Percentiles rank a stretch among this genome's conserved stretches.
Conservation (phyloP, 2,113 vertebrate species). For the Notothenia rossii region DNA sequence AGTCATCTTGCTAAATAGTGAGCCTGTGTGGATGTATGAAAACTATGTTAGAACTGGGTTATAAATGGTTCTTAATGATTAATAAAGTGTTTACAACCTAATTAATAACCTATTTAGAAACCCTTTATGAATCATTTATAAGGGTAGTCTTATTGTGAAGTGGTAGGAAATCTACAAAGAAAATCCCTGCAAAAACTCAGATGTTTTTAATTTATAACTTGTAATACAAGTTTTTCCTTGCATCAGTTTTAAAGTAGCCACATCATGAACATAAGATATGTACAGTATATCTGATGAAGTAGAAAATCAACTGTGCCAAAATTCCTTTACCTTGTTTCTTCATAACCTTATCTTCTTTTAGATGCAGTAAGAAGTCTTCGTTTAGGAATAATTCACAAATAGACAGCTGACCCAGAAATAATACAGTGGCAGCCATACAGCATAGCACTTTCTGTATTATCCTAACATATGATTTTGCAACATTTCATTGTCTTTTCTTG, state of each 20-base stretch:
- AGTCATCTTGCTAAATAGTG: too few relatives aligned
- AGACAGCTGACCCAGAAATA: not conserved
- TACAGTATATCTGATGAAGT: not conserved
- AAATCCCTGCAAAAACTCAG: not conserved
- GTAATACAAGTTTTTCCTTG: not conserved
- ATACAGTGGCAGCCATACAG: constrained; percentile 5
- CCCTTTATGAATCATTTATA: too few relatives aligned
- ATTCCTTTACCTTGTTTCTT: constrained; percentile 3
- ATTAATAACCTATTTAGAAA: too few relatives aligned
- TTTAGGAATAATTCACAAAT: not conserved
- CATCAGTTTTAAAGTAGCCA: not conserved
- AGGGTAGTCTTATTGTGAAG: too few relatives aligned
- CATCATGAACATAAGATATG: not conserved
- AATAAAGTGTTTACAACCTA: too few relatives aligned
- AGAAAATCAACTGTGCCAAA: not conserved
- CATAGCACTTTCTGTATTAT: constrained; percentile 2
- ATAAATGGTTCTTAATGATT: too few relatives aligned
- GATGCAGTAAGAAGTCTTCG: not conserved
- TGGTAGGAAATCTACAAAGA: not conserved
- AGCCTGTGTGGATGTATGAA: too few relatives aligned
- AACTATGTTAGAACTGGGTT: too few relatives aligned
- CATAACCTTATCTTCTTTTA: not conserved
- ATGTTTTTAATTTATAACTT: not conserved
- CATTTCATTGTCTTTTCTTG: not conserved
- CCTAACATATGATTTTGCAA: not conserved